phyloP scores from a whole-genome alignment of 2,113 vertebrate species.

The Myanophis thanlyinensis region DNA sequence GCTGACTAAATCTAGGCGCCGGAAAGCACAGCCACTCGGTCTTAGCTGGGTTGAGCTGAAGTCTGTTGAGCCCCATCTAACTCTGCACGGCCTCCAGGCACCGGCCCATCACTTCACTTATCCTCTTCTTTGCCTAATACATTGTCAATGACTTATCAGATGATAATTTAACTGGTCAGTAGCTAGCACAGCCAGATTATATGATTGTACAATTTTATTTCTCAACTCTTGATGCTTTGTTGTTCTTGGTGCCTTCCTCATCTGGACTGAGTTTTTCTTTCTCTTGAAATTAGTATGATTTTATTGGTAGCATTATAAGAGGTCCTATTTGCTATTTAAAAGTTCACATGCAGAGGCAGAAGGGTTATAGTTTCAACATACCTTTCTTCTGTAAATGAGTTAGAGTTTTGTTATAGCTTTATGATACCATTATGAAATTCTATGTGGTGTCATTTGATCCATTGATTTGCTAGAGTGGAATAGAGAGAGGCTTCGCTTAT shows the following conservation, averaged over 20 bases:
- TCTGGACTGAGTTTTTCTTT: neutral
- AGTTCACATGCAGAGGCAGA: neutral
- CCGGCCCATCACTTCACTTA: too few species aligned
- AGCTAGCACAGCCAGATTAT: neutral
- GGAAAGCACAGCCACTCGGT: too few species aligned
- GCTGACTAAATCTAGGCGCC: too few species aligned
- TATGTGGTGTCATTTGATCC: neutral
- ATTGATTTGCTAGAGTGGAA: neutral
- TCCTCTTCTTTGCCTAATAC: neutral
- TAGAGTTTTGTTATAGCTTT: neutral
- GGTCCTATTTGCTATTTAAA: neutral
- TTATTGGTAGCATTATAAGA: neutral
- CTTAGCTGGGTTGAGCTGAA: too few species aligned
- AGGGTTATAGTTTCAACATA: neutral
- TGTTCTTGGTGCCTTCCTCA: too few species aligned
- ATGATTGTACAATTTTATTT: neutral
- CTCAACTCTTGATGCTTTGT: neutral
- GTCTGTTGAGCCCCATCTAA: too few species aligned
- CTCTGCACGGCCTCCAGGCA: too few species aligned
- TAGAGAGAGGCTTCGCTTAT: neutral
- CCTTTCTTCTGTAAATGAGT: neutral
- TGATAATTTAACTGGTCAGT: neutral
- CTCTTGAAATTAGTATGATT: neutral
- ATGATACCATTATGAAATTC: neutral
- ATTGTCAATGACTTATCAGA: neutral